Percentiles rank a stretch among this genome's conserved stretches.
These are phyloP conservation scores for Morelia viridis DNA, from an alignment of 2,797 vertebrate genomes.

Conservation along the genomic window DNA sequence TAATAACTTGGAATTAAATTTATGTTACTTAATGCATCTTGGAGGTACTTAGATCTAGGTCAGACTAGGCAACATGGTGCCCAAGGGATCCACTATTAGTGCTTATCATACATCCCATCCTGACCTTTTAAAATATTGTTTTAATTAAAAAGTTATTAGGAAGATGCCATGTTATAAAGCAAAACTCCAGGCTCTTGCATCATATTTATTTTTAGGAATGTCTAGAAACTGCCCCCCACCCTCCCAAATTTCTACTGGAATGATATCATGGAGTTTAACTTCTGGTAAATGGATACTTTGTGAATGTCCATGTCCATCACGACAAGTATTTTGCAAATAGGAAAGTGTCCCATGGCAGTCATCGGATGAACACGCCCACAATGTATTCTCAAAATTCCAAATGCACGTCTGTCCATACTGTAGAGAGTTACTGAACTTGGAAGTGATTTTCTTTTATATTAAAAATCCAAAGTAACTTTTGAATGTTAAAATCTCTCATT, in stretches of 20 bases:
- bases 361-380: neutral
- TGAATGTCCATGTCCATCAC: neutral
- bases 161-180: neutral
- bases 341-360: neutral
- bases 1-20: neutral
- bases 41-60: neutral
- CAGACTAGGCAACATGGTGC: neutral
- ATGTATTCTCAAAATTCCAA: neutral
- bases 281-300: neutral
- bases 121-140: neutral
- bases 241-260: neutral
- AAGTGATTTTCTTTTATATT: neutral
- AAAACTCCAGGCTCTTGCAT: neutral
- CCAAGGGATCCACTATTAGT: neutral
- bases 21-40: neutral
- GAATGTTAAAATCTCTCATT: neutral
- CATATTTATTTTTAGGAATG: neutral
- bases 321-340: neutral
- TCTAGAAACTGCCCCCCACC: neutral
- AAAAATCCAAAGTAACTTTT: neutral
- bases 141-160: neutral
- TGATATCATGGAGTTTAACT: neutral
- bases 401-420: neutral
- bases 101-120: neutral
- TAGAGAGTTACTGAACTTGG: neutral